phyloP scores from a whole-genome alignment of 2,888 invertebrate genomes.

The Drosophila kuntzei region DNA sequence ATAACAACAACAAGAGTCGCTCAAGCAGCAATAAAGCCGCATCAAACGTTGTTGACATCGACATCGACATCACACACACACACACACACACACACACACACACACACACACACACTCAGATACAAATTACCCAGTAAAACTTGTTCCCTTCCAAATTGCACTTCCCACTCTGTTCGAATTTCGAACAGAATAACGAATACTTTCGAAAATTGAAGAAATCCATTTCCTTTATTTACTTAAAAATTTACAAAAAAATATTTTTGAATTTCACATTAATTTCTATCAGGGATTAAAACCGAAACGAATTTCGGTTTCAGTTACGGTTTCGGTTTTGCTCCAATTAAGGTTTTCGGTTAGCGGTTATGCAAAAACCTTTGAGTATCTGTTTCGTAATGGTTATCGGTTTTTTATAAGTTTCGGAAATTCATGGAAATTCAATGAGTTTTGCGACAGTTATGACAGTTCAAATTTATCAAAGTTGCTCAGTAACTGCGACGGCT shows the following conservation, averaged over 20 bases:
- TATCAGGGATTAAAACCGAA: too few relatives aligned
- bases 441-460: too few relatives aligned
- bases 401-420: too few relatives aligned
- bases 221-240: neutral
- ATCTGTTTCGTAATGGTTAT: too few relatives aligned
- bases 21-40: slow-evolving; percentile 74
- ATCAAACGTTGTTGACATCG: slow-evolving; percentile 66
- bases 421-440: too few relatives aligned
- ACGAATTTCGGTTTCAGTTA: too few relatives aligned
- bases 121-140: slow-evolving; percentile 8
- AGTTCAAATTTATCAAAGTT: too few relatives aligned
- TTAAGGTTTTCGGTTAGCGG: too few relatives aligned
- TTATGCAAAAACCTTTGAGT: too few relatives aligned
- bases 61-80: slow-evolving; percentile 36
- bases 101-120: slow-evolving; percentile 2
- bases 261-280: too few relatives aligned
- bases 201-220: neutral
- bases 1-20: slow-evolving; percentile 34
- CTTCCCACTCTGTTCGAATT: neutral
- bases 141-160: neutral
- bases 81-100: slow-evolving; percentile 13
- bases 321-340: too few relatives aligned
- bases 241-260: neutral
- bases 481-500: too few relatives aligned
- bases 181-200: neutral